Percentiles rank a stretch among this genome's conserved stretches.
Conservation (phyloP, 2,113 vertebrate genomes). For the Sinocyclocheilus rhinocerous region DNA sequence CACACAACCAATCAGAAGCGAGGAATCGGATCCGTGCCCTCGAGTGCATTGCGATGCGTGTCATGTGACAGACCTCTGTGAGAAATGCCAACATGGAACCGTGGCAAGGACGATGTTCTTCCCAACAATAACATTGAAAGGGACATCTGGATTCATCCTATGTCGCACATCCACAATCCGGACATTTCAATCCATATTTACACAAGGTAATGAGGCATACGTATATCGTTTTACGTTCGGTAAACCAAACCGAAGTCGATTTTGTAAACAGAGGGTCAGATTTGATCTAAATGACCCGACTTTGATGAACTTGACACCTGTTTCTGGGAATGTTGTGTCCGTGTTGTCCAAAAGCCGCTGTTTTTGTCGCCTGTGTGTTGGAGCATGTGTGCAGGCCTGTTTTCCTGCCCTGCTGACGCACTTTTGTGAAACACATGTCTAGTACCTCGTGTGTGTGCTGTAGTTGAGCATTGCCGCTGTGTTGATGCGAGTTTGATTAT, state of each 20-base stretch:
- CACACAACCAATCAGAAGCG: slow-evolving; percentile 64
- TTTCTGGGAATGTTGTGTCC: background rate
- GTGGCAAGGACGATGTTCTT: slow-evolving; percentile 74
- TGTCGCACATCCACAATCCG: background rate
- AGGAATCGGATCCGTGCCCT: slow-evolving; percentile 66
- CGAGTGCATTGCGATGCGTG: slow-evolving; percentile 68
- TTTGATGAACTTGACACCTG: slow-evolving; percentile 25
- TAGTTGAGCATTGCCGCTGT: too few relatives aligned
- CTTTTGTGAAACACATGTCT: slow-evolving; percentile 23
- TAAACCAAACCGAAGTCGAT: background rate
- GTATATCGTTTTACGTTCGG: background rate
- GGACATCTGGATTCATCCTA: background rate
- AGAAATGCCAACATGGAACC: slow-evolving; percentile 83
- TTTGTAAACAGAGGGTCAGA: slow-evolving; percentile 15
- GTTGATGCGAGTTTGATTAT: too few relatives aligned
- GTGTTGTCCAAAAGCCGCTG: background rate
- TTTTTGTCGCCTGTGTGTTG: background rate
- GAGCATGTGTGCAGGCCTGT: slow-evolving; percentile 34
- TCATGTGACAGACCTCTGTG: slow-evolving; percentile 77
- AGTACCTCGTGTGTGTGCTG: background rate
- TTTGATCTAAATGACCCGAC: slow-evolving; percentile 39
- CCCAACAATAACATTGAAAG: slow-evolving; percentile 66
- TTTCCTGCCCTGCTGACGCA: slow-evolving; percentile 38
- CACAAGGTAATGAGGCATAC: slow-evolving; percentile 31
- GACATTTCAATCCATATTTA: background rate